phyloP scores from a whole-genome alignment of 2,797 vertebrate genomes.

The Sebastolobus altivelis region DNA sequence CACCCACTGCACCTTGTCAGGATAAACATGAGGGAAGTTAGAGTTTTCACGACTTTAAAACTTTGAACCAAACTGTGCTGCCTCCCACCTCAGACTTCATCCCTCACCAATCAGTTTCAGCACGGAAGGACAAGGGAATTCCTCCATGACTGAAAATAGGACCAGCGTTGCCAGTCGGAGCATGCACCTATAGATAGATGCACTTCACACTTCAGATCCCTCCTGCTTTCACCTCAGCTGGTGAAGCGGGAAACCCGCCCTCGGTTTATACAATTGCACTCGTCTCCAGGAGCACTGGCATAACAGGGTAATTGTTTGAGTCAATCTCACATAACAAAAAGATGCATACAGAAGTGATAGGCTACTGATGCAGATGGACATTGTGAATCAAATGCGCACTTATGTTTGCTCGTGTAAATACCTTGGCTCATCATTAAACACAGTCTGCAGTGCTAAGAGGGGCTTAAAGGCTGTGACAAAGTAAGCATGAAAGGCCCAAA shows the following conservation, averaged over 20 bases:
- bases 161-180: constrained; percentile 25
- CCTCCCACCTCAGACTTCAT: constrained; percentile 4
- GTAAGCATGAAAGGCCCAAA: neutral
- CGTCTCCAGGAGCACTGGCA: constrained; percentile 35
- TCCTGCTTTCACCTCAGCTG: constrained; percentile 32
- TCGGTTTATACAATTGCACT: constrained; percentile 70
- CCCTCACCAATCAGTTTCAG: constrained; percentile 6
- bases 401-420: constrained; percentile 46
- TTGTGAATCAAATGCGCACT: constrained; percentile 43
- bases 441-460: neutral
- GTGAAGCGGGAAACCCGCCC: constrained; percentile 30
- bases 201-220: constrained; percentile 43
- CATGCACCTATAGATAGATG: constrained; percentile 44
- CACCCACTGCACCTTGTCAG: constrained; percentile 1
- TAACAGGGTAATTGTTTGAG: constrained; percentile 34
- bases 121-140: constrained; percentile 35
- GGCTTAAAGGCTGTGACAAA: constrained; percentile 18
- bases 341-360: constrained; percentile 17
- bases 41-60: constrained; percentile 34
- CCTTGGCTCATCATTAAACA: constrained; percentile 22
- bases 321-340: constrained; percentile 25
- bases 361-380: constrained; percentile 49
- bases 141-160: constrained; percentile 63
- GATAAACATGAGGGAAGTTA: constrained; percentile 4
- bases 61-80: neutral